A percentile compares a stretch with the other conserved stretches of the same genome.
These are phyloP conservation scores for Nymphalis io DNA, from an alignment of 1,140 invertebrate genomes.

Conservation along the genomic window DNA sequence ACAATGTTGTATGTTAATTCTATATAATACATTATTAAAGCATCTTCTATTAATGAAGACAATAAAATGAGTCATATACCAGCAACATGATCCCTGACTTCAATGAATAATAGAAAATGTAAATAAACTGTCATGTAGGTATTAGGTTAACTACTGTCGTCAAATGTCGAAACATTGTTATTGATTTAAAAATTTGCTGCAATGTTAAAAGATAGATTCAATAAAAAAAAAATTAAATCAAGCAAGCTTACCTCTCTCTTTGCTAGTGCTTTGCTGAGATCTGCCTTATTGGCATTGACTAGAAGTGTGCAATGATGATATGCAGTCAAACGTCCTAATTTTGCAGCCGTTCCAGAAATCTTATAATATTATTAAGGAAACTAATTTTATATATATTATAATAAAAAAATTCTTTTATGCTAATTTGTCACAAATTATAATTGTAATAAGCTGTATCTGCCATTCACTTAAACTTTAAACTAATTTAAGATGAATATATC, in stretches of 20 bases:
- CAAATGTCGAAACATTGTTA: slow-evolving; percentile 1
- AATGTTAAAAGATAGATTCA: background rate
- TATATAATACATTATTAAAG: background rate
- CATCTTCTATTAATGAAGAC: slow-evolving; percentile 9
- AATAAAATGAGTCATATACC: slow-evolving; percentile 17
- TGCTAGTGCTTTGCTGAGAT: slow-evolving; percentile 84
- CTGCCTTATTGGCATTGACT: slow-evolving; percentile 89
- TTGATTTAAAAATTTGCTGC: background rate
- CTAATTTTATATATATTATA: background rate
- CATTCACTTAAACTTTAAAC: too few species aligned
- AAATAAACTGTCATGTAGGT: background rate
- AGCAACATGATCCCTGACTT: slow-evolving; percentile 15
- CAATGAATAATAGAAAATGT: slow-evolving; percentile 18
- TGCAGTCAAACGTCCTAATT: slow-evolving; percentile 90
- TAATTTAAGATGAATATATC: too few species aligned
- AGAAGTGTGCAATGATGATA: slow-evolving; percentile 98
- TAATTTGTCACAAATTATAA: too few species aligned
- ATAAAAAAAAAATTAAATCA: background rate
- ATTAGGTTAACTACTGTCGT: background rate
- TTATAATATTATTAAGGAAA: slow-evolving; percentile 63
- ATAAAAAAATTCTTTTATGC: background rate
- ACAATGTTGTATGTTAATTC: background rate
- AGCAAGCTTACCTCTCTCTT: slow-evolving; percentile 86
- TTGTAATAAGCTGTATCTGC: too few species aligned
- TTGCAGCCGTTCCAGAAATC: slow-evolving; percentile 96